Conservation (phyloP, 2,113 vertebrate genomes). For the Corythornis vintsioides region DNA sequence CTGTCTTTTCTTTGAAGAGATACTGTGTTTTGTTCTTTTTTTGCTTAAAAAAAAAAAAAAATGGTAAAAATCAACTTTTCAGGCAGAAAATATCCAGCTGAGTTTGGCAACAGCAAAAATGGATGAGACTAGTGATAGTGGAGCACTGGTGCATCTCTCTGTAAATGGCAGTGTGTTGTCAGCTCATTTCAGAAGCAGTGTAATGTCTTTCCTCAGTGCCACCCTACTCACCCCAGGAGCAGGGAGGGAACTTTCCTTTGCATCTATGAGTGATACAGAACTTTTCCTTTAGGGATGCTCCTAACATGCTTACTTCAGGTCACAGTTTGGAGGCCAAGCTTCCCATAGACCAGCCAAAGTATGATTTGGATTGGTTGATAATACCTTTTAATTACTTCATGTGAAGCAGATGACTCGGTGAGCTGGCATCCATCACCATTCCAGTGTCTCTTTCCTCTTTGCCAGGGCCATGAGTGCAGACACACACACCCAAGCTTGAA, state of each 20-base stretch:
- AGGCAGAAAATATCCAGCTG: conserved; percentile 9
- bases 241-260: not conserved
- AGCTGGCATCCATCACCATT: not conserved
- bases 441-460: not conserved
- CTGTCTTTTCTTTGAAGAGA: not conserved
- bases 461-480: too few species aligned
- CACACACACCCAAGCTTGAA: not conserved
- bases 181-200: not conserved
- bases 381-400: not conserved
- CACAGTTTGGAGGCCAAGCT: not conserved
- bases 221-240: not conserved
- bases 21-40: not conserved
- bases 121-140: not conserved
- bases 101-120: not conserved
- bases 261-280: not conserved
- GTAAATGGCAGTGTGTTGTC: not conserved
- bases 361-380: not conserved
- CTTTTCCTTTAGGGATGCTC: not conserved
- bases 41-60: not conserved
- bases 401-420: not conserved
- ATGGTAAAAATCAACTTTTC: not conserved
- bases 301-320: not conserved
- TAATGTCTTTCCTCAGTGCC: not conserved
- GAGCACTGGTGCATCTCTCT: not conserved
- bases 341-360: not conserved